Evolutionary conservation across 1,140 invertebrate species (phyloP), one percentile per base, ranked within the genome.

Genomic region (Hycleus phaleratus): DNA sequence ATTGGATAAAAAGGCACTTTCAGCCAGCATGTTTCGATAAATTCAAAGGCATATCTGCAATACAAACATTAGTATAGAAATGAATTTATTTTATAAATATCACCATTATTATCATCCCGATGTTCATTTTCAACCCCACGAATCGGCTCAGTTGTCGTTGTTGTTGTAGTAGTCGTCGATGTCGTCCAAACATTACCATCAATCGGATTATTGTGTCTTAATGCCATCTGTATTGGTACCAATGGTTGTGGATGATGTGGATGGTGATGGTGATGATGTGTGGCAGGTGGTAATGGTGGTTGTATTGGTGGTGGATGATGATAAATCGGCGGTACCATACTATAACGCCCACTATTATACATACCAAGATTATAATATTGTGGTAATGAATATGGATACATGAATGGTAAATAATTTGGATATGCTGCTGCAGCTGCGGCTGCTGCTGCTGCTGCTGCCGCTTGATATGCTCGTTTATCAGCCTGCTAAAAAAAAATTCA

Each of bases 21-120:
- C 63, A 71, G 53, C 66, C 68, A 56, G 68, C 67, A 59, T 72
- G 68, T 65, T 72, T 72, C 25, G 70, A 72, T 58, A 72, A 64
- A 56, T 72, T 72, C 43, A 72, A 62, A 42, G 70, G 70, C 69
- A 72, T 71, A 72, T 72, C 70, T 72, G 64, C 52, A 71, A 71
- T 1, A 58, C 52, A 64, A 65, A 56, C 55, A 55, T 39, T 12
- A 32, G 1, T 49, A 18, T 38, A 49, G 26, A 9, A 38, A 3
- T 4, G 26, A 26, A 38, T 49, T 42, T n/a, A 8, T 51, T 32
- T 57, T 39, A 42, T 56, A 69, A 67, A 67, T 70, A 67, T 58
- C 42, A 69, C 40, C 58, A 66, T 62, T 68, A 66, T 62, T 68
- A 42, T 70, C 69, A 46, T 70, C 68, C 39, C 63, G 45, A 46